Evolutionary conservation across 2,888 invertebrate species (phyloP).

Genomic region (Acleris literana): DNA sequence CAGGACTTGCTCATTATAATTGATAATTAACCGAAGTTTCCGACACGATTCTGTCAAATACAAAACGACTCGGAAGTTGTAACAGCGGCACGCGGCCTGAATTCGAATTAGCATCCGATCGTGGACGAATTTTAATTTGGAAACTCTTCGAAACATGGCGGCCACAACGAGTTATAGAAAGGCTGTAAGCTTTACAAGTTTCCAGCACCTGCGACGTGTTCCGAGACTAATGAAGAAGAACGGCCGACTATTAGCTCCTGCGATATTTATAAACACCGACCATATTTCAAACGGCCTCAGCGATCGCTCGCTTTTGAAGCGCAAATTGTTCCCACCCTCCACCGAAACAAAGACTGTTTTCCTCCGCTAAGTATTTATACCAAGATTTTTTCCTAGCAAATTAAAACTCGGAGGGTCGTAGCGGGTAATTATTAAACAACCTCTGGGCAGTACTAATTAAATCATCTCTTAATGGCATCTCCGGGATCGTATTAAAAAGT

Average conservation of each 20-base stretch:
- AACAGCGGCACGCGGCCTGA: neutral
- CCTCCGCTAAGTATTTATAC: slow-evolving; percentile 24
- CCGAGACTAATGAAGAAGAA: slow-evolving; percentile 58
- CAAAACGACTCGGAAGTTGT: too few species aligned
- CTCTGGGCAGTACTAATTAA: slow-evolving; percentile 64
- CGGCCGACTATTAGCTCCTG: slow-evolving; percentile 56
- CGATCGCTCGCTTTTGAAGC: slow-evolving; percentile 9
- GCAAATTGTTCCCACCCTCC: slow-evolving; percentile 18
- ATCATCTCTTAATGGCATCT: slow-evolving; percentile 59
- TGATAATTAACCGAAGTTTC: neutral
- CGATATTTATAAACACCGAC: slow-evolving; percentile 65
- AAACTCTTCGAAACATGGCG: slow-evolving; percentile 1
- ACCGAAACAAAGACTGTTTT: slow-evolving; percentile 35
- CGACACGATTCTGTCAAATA: too few species aligned
- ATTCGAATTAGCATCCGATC: slow-evolving; percentile 11
- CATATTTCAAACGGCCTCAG: slow-evolving; percentile 53
- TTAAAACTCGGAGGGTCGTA: slow-evolving; percentile 45
- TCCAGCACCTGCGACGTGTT: slow-evolving; percentile 30
- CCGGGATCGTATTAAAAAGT: slow-evolving; percentile 40
- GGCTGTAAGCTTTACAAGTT: slow-evolving; percentile 20
- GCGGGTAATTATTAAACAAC: slow-evolving; percentile 61
- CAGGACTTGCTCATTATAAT: slow-evolving; percentile 5
- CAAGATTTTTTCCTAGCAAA: slow-evolving; percentile 40
- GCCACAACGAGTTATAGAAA: slow-evolving; percentile 1
- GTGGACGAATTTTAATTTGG: slow-evolving; percentile 8